A percentile compares a stretch with the other conserved stretches of the same genome.
These are phyloP conservation scores for Ctena decussata DNA, from an alignment of 2,888 invertebrate genomes.

Conservation along the genomic window DNA sequence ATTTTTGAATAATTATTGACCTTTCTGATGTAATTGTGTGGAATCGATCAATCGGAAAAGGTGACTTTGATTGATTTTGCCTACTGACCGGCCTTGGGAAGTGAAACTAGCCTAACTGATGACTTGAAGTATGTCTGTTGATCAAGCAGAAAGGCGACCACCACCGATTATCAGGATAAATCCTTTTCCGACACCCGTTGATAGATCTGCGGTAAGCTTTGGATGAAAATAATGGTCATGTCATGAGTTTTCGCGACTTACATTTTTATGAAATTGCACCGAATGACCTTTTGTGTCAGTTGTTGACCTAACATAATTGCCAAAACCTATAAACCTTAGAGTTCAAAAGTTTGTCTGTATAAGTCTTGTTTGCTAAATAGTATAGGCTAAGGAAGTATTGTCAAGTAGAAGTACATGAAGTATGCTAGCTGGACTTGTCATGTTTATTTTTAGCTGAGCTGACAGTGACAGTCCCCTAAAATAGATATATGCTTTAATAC, in stretches of 20 bases:
- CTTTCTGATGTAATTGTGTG: neutral
- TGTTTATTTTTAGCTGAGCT: too few species aligned
- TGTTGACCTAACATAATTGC: too few species aligned
- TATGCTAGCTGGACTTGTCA: too few species aligned
- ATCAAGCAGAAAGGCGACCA: conserved; percentile 41
- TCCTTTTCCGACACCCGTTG: conserved; percentile 60
- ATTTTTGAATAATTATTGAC: conserved; percentile 2
- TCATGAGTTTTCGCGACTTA: neutral
- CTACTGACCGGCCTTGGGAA: neutral
- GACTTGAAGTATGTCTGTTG: conserved; percentile 15
- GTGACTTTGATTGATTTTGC: conserved; percentile 1
- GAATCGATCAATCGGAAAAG: conserved; percentile 15
- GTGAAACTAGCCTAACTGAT: neutral
- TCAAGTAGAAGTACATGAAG: too few species aligned
- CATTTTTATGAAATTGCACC: too few species aligned
- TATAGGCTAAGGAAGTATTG: too few species aligned
- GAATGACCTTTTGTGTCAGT: too few species aligned
- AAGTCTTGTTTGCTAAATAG: too few species aligned
- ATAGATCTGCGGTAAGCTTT: conserved; percentile 63
- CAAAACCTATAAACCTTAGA: too few species aligned
- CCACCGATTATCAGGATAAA: conserved; percentile 45
- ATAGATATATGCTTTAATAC: too few species aligned
- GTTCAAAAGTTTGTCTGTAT: too few species aligned
- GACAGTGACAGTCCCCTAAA: too few species aligned
- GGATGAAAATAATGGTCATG: neutral